Base-by-base conservation (phyloP, 2,797 vertebrate species). In the Manis pentadactyla region DNA sequence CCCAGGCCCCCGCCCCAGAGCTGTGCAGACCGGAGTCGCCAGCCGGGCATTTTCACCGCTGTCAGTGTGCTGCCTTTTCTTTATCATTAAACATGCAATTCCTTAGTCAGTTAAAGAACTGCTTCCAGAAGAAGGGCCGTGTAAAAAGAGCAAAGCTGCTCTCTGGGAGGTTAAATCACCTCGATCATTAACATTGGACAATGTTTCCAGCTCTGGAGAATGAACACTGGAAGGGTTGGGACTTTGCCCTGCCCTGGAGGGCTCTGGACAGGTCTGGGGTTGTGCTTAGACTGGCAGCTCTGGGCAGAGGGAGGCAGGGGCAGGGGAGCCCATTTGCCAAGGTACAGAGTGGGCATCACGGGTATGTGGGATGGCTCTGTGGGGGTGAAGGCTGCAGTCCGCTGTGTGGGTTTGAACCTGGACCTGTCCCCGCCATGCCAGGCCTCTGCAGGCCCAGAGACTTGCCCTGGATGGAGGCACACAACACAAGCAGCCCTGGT, bases 281-380 rank as follows among this genome's bases (percentile, higher is more conserved):
- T 51, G 11, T 42, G 19, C 55, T 19, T 25, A n/a, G 75, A 10
- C 8, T 15, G 31, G 57, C 9, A 1, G 21, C 3, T 18, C 53
- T 39, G 31, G 51, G 5, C 7, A 2, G 3, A 7, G 59, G 53
- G n/a, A 57, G 15, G 63, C 23, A 1, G 5, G 5, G 11, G n/a
- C 75, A 55, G 23, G 61, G 27, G 27, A 37, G 73, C 37, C 46
- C 25, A 4, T 31, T 75, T 42, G 34, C 59, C 55, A 17, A 0
- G 31, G 12, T 5, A 14, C 0, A 0, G 59, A 66, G 8, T 2
- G 1, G n/a, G 34, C 18, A 2, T 17, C 37, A 51, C 21, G 1
- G 23, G 15, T 27, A 7, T 6, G 29, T 2, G 2, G 55, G 37
- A 18, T 3, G 53, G 61, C 34, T 77, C 37, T 19, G 1, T 4